Conservation (phyloP, 35 echinoderm and acorn worm species). For the Lytechinus pictus region DNA sequence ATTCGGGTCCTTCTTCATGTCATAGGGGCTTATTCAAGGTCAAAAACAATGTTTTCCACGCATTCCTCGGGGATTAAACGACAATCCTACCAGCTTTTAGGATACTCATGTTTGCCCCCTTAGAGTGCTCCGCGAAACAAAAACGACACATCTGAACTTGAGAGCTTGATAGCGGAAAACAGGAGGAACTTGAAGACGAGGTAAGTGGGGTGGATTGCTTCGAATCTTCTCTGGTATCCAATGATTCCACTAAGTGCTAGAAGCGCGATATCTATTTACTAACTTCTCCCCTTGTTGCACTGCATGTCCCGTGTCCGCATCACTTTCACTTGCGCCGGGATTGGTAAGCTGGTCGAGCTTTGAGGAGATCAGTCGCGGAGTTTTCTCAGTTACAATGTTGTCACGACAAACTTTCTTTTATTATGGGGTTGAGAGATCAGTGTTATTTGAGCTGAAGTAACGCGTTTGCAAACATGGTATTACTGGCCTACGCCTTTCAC, state of each 20-base stretch:
- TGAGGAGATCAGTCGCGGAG: not conserved
- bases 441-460: not conserved
- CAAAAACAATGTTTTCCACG: conserved; percentile 6
- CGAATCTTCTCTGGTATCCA: not conserved
- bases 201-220: not conserved
- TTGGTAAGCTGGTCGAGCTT: not conserved
- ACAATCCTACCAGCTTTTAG: not conserved
- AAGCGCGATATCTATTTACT: not conserved
- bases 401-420: not conserved
- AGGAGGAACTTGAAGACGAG: not conserved
- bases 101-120: conserved; percentile 22
- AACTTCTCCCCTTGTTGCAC: not conserved
- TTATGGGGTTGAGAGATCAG: not conserved
- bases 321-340: not conserved
- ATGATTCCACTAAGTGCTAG: conserved; percentile 27
- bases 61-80: conserved; percentile 25
- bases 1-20: conserved; percentile 11
- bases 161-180: not conserved
- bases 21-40: not conserved
- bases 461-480: not conserved
- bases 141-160: not conserved
- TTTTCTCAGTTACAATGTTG: conserved; percentile 22
- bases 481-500: not conserved
- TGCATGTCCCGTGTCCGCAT: not conserved
- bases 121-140: conserved; percentile 22